These are phyloP conservation scores for Pterostichus madidus DNA, from an alignment of 2,888 invertebrate genomes.

Conservation along the genomic window DNA sequence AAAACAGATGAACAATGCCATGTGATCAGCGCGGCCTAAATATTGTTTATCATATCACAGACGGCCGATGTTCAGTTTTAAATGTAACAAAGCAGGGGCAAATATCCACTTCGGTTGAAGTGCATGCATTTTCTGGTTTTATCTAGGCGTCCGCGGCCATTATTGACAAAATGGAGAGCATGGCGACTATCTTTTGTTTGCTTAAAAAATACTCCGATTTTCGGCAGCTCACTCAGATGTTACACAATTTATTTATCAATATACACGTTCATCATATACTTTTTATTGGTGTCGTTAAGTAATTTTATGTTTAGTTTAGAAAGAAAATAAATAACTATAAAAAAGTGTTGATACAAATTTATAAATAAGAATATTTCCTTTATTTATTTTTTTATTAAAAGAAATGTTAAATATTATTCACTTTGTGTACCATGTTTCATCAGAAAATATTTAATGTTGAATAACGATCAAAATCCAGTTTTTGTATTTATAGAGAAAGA, in stretches of 20 bases:
- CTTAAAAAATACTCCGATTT: constrained; percentile 21
- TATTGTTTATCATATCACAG: neutral
- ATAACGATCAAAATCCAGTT: constrained; percentile 19
- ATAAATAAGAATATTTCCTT: constrained; percentile 1
- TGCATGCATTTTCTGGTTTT: constrained; percentile 24
- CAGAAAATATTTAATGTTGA: constrained; percentile 19
- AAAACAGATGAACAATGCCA: constrained; percentile 52
- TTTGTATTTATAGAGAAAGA: neutral
- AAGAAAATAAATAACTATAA: constrained; percentile 26
- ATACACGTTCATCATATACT: constrained; percentile 5
- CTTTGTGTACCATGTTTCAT: constrained; percentile 13
- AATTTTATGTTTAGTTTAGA: constrained; percentile 20
- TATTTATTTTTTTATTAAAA: neutral
- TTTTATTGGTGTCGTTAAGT: constrained; percentile 14
- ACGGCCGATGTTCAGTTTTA: constrained; percentile 3
- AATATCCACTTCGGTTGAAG: constrained; percentile 11
- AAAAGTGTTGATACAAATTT: neutral
- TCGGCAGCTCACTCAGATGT: constrained; percentile 25
- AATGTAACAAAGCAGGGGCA: constrained; percentile 20
- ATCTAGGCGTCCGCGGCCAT: constrained; percentile 18
- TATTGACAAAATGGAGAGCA: constrained; percentile 42
- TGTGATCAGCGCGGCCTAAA: constrained; percentile 43
- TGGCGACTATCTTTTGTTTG: constrained; percentile 45
- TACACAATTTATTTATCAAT: constrained; percentile 24
- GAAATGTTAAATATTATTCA: constrained; percentile 10